Conservation (phyloP, 1,140 invertebrate species). For the Drosophila miranda region DNA sequence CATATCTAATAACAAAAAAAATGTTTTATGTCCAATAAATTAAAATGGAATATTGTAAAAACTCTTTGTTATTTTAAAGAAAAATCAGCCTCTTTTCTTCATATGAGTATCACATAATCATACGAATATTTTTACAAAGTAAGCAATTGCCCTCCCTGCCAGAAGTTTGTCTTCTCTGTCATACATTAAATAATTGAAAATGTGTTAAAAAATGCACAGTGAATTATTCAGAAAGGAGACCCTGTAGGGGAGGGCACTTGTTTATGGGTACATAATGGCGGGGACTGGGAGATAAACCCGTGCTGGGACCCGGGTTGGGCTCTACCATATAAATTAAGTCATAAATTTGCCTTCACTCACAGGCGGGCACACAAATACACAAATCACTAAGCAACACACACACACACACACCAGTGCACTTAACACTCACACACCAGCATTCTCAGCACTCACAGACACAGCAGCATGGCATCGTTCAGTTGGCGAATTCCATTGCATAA, state of each 20-base stretch:
- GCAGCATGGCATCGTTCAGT: not conserved
- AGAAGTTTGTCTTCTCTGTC: conserved; percentile 10
- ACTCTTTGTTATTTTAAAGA: too few relatives aligned
- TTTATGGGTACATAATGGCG: conserved; percentile 4
- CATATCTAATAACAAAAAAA: too few relatives aligned
- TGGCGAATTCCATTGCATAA: conserved; percentile 50
- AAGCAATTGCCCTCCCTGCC: not conserved
- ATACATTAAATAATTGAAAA: conserved; percentile 47
- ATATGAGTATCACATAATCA: too few relatives aligned
- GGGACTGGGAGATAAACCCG: too few relatives aligned
- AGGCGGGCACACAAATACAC: conserved; percentile 27
- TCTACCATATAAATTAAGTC: conserved; percentile 44
- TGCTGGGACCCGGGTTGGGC: conserved; percentile 1
- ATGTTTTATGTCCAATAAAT: too few relatives aligned
- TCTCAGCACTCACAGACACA: conserved; percentile 2
- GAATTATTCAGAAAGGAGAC: conserved; percentile 37
- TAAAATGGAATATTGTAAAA: too few relatives aligned
- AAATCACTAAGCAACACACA: conserved; percentile 19
- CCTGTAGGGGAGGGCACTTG: conserved; percentile 1
- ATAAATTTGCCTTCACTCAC: conserved; percentile 43
- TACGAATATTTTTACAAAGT: not conserved
- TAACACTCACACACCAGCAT: not conserved
- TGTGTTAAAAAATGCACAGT: conserved; percentile 47
- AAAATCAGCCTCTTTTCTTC: too few relatives aligned
- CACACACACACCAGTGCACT: not conserved